Percentiles rank a stretch among this genome's conserved stretches.
Conservation (phyloP, 2,113 vertebrate species). For the Tylochromis polylepis region DNA sequence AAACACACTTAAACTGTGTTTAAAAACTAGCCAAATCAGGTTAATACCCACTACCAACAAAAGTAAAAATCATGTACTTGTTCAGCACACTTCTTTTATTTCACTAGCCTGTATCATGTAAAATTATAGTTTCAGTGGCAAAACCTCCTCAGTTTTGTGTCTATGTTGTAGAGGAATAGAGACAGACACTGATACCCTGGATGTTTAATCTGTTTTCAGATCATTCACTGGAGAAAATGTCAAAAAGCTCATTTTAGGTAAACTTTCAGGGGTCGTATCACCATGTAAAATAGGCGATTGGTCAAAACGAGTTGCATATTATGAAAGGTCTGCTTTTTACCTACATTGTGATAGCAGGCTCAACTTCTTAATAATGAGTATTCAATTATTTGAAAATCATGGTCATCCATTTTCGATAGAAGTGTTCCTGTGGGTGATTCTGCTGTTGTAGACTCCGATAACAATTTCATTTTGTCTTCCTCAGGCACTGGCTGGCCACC, state of each 20-base stretch:
- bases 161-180: background rate
- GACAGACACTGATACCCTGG: fast-evolving
- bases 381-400: background rate
- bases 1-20: background rate
- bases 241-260: background rate
- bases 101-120: background rate
- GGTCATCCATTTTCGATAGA: background rate
- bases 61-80: background rate
- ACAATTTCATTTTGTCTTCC: background rate
- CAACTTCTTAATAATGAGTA: background rate
- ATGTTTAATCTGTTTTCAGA: background rate
- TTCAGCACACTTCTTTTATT: background rate
- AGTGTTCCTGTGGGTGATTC: background rate
- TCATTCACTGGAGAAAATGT: background rate
- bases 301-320: background rate
- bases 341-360: background rate
- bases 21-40: background rate
- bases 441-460: background rate
- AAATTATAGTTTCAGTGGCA: background rate
- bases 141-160: background rate
- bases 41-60: fast-evolving
- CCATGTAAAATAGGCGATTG: background rate
- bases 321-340: background rate
- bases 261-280: background rate
- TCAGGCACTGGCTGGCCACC: constrained; percentile 90